Conservation (phyloP, 2,797 vertebrate genomes). For the Oreortyx pictus region DNA sequence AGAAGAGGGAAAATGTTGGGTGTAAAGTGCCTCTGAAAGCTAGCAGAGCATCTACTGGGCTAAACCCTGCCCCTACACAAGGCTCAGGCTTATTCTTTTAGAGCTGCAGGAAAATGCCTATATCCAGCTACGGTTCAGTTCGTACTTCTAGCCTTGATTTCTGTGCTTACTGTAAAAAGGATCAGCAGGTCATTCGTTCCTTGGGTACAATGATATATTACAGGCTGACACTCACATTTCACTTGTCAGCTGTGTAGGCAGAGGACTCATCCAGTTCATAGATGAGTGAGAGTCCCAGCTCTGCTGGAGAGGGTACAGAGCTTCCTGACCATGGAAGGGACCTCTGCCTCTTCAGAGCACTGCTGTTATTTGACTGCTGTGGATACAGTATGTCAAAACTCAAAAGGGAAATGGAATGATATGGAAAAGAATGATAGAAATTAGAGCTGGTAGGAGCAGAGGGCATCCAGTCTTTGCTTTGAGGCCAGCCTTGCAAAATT, state of each 20-base stretch:
- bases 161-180: neutral
- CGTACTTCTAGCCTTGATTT: neutral
- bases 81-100: neutral
- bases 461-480: neutral
- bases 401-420: neutral
- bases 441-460: neutral
- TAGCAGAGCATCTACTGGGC: neutral
- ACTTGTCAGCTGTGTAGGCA: neutral
- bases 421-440: neutral
- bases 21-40: neutral
- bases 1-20: neutral
- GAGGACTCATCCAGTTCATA: neutral
- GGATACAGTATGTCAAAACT: neutral
- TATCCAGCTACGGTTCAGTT: neutral
- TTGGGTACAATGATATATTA: neutral
- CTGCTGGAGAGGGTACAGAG: neutral
- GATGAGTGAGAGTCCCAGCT: neutral
- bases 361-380: neutral
- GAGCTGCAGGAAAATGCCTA: neutral
- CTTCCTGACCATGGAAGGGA: rapidly evolving
- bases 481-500: neutral
- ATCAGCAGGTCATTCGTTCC: neutral
- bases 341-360: neutral
- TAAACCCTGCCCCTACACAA: neutral
- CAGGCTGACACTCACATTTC: too few relatives aligned